Conservation (phyloP, 2,113 vertebrate species). For the Ageneiosus marmoratus region DNA sequence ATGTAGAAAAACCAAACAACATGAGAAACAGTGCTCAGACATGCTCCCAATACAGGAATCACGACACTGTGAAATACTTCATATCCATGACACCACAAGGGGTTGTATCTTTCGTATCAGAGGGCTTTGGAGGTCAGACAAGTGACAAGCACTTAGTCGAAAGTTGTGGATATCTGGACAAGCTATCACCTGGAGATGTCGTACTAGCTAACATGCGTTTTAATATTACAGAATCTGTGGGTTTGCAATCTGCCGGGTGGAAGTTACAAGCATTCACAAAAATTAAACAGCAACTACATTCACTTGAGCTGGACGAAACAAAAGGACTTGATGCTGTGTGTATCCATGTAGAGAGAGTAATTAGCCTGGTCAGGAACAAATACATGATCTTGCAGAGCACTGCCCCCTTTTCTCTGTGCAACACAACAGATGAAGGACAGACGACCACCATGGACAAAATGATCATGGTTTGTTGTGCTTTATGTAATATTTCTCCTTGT, state of each 20-base stretch:
- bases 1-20: not conserved
- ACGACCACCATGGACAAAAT: not conserved
- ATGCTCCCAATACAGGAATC: not conserved
- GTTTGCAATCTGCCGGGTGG: not conserved
- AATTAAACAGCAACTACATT: not conserved
- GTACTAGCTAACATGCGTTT: not conserved
- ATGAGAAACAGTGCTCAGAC: not conserved
- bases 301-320: not conserved
- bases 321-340: not conserved
- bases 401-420: not conserved
- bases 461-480: not conserved
- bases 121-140: not conserved
- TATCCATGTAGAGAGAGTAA: not conserved
- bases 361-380: not conserved
- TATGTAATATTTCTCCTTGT: not conserved
- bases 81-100: not conserved
- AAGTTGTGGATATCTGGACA: slow-evolving; percentile 2
- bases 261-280: not conserved
- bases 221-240: not conserved
- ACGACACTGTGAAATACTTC: not conserved
- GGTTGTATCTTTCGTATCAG: not conserved
- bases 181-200: not conserved
- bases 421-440: not conserved
- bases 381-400: not conserved
- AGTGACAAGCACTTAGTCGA: not conserved